Evolutionary conservation across 2,797 vertebrate species (phyloP).

Genomic region (Orestias chungarensis): DNA sequence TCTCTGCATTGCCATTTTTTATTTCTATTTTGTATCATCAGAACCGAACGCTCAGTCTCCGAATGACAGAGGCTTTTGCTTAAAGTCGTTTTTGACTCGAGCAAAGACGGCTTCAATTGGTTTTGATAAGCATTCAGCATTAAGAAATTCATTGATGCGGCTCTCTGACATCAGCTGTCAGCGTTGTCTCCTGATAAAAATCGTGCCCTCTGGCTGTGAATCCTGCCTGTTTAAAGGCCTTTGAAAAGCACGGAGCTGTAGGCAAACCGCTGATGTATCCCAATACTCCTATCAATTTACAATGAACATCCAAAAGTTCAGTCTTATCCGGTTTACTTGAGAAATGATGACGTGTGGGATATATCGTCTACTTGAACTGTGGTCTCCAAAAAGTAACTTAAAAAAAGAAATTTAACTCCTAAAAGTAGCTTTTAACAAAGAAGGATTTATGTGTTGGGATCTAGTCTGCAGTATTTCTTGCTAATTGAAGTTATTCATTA

Average conservation of each 20-base stretch:
- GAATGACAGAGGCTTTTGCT: conserved; percentile 28
- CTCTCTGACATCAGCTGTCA: conserved; percentile 61
- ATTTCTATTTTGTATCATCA: conserved; percentile 3
- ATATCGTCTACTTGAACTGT: conserved; percentile 2
- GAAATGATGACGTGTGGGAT: conserved; percentile 7
- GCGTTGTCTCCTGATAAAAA: conserved; percentile 53
- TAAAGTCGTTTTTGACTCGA: conserved; percentile 55
- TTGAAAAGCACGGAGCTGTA: conserved; percentile 41
- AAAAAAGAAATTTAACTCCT: neutral
- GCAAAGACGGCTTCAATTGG: conserved; percentile 45
- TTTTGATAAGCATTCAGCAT: conserved; percentile 46
- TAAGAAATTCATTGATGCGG: conserved; percentile 32
- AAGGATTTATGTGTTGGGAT: neutral
- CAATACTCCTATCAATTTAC: conserved; percentile 44
- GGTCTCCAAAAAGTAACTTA: conserved; percentile 4
- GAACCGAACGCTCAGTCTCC: neutral
- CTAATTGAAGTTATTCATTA: neutral
- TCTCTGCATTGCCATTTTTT: too few species aligned
- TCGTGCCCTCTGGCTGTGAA: conserved; percentile 46
- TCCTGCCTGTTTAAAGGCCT: conserved; percentile 46
- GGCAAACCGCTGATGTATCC: conserved; percentile 36
- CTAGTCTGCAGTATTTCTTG: neutral
- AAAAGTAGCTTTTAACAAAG: neutral
- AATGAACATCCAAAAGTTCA: conserved; percentile 25
- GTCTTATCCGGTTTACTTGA: conserved; percentile 6